phyloP scores from a whole-genome alignment of 1,140 invertebrate genomes.

The Drosophila tristis region DNA sequence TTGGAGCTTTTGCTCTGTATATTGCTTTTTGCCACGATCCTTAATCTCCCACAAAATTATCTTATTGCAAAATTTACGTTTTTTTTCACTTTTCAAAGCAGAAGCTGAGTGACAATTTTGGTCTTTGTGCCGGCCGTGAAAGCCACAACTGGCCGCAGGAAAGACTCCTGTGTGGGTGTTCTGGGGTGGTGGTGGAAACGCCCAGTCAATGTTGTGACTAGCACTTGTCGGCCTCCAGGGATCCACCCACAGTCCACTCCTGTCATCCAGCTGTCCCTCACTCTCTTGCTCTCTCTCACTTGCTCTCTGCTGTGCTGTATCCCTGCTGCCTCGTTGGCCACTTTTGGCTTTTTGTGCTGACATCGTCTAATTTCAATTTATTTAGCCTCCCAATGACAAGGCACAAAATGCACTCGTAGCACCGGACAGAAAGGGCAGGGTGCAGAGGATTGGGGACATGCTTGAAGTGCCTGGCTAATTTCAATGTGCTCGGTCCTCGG shows the following conservation, averaged over 20 bases:
- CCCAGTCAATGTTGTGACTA: constrained; percentile 62
- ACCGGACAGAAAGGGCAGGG: background rate
- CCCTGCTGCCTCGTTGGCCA: constrained; percentile 19
- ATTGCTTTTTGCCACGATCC: no score
- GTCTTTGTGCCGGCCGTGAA: no score
- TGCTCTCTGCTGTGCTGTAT: background rate
- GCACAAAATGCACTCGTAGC: constrained; percentile 66
- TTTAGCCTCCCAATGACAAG: constrained; percentile 74
- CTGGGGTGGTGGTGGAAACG: constrained; percentile 14
- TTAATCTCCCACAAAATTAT: no score
- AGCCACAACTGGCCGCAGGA: background rate
- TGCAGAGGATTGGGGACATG: background rate
- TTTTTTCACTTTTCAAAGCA: no score
- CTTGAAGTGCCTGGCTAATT: constrained; percentile 58
- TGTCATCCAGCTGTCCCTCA: background rate
- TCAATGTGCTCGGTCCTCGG: constrained; percentile 17
- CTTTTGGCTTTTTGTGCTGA: constrained; percentile 66
- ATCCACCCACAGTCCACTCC: constrained; percentile 8
- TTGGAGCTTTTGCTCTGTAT: no score
- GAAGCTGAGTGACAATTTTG: no score
- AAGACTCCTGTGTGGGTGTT: background rate
- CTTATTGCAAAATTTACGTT: no score
- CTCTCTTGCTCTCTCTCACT: background rate
- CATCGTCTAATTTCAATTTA: constrained; percentile 80
- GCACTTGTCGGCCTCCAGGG: constrained; percentile 32